These are phyloP conservation scores for Heliconius ismenius DNA, from an alignment of 2,888 invertebrate genomes.

Conservation along the genomic window DNA sequence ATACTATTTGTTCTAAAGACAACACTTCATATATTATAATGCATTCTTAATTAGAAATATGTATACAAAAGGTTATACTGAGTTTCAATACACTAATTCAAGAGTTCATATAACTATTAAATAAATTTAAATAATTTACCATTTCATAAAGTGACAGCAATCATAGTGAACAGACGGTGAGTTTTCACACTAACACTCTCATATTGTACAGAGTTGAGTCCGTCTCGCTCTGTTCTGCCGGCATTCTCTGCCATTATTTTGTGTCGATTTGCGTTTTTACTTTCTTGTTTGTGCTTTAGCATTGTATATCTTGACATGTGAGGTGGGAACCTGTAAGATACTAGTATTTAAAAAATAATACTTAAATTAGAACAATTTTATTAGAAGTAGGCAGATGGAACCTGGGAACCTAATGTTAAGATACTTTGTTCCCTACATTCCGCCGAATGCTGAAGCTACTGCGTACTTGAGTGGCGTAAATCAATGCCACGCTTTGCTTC, in stretches of 20 bases:
- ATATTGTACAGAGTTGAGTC: slow-evolving; percentile 52
- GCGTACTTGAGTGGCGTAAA: too few relatives aligned
- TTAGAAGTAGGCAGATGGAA: too few relatives aligned
- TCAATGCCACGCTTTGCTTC: too few relatives aligned
- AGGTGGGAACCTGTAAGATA: slow-evolving; percentile 58
- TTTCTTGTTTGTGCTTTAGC: slow-evolving; percentile 64
- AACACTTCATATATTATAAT: not conserved
- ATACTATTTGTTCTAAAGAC: not conserved
- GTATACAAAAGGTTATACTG: too few relatives aligned
- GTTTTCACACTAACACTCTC: slow-evolving; percentile 46
- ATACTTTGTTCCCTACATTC: too few relatives aligned
- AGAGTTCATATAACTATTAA: not conserved
- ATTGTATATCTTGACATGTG: slow-evolving; percentile 70
- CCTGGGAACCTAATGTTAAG: too few relatives aligned
- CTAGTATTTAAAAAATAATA: not conserved
- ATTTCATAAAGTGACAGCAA: slow-evolving; percentile 57
- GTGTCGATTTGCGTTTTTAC: slow-evolving; percentile 54
- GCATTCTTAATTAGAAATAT: too few relatives aligned
- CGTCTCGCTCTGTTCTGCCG: slow-evolving; percentile 50
- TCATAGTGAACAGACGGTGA: slow-evolving; percentile 63
- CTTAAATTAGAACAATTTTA: too few relatives aligned
- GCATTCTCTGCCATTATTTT: slow-evolving; percentile 55
- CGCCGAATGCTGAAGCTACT: too few relatives aligned
- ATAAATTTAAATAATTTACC: not conserved
- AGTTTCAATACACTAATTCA: too few relatives aligned